Base-by-base conservation (phyloP, 2,113 vertebrate genomes). In the Toxotes chatareus region DNA sequence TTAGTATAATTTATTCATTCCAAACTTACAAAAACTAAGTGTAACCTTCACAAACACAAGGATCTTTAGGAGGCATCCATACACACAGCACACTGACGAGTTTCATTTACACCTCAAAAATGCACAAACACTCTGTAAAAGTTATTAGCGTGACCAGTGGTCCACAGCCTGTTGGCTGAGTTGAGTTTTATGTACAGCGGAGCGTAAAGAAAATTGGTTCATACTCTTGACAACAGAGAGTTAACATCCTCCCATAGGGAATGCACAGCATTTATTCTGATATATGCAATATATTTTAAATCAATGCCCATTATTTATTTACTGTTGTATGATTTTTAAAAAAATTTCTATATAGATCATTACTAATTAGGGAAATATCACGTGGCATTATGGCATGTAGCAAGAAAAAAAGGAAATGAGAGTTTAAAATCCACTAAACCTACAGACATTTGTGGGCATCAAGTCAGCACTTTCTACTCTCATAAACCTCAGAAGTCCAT, bases 201-300 rank as follows among this genome's bases (percentile, higher is more conserved):
- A 80, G 42, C 46, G 34, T 27, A 16, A 67, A 81, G 64, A 36
- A 49, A 78, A 70, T 68, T 77, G 23, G 44, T 73, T 78, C 31
- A 40, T 69, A 71, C 68, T 80, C 74, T 61, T 62, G 44, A 77
- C 64, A 86, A 66, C 59, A 89, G 64, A 87, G 49, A 78, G 56
- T 75, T 57, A 78, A 67, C 57, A 21, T 85, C 65, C 73, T 89
- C 80, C 72, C 84, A 84, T 42, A 80, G 70, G 83, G 86, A 86
- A 80, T 61, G 76, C 61, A 84, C 72, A 86, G 38, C 19, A 60
- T 46, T 78, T 76, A 51, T 66, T 79, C 21, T 68, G 64, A 80
- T 59, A 66, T 84, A 62, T 73, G 61, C 70, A 19, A 32, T 73
- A 32, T 44, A 36, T 23, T 67, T 55, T 46, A 66, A 70, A 65